Conservation (phyloP, 2,888 invertebrate species). For the Metacarcinus magister region DNA sequence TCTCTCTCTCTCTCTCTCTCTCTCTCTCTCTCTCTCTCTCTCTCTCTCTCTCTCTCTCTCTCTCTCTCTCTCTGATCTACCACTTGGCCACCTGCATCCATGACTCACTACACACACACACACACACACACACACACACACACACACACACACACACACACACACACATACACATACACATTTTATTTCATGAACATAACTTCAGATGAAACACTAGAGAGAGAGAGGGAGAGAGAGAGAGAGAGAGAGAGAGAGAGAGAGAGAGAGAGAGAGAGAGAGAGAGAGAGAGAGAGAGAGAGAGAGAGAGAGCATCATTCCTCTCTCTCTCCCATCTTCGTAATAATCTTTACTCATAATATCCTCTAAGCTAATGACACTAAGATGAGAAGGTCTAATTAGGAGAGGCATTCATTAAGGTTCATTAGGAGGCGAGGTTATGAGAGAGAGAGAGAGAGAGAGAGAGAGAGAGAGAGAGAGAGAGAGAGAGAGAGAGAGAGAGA, state of each 20-base stretch:
- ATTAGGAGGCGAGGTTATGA: neutral
- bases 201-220: neutral
- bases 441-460: neutral
- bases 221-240: neutral
- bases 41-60: neutral
- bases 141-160: constrained; percentile 1
- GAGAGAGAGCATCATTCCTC: neutral
- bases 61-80: neutral
- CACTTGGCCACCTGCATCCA: neutral
- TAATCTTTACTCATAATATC: neutral
- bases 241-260: constrained; percentile 16
- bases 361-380: neutral
- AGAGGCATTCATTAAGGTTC: neutral
- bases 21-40: neutral
- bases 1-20: neutral
- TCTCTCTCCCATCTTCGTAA: neutral
- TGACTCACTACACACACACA: constrained; percentile 16
- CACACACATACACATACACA: neutral
- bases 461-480: constrained; percentile 18
- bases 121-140: constrained; percentile 28
- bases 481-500: constrained; percentile 52
- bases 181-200: no score
- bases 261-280: neutral
- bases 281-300: no score
- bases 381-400: neutral